Base-by-base conservation (phyloP, 2,113 vertebrate genomes). In the Cryptotis parvus region DNA sequence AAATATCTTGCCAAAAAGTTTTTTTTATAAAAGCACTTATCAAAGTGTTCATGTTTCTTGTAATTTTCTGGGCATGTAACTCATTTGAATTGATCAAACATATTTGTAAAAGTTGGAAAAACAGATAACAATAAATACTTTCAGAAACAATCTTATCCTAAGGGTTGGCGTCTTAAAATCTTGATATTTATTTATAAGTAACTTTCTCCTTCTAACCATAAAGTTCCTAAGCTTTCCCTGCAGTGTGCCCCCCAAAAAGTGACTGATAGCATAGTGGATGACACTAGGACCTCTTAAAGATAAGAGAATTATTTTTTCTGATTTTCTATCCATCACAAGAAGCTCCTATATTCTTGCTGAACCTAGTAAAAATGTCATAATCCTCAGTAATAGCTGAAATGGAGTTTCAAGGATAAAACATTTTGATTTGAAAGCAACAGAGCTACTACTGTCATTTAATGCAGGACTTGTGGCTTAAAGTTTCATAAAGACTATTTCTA, bases 101-200 rank as follows among this genome's bases (percentile, higher is more conserved):
- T 61, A 3, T 65, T n/a, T 63, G 41, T 68, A 73, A 92, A 31
- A n/a, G n/a, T 37, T 80, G 61, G 16, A 84, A 45, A 95, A 70
- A 31, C 9, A 9, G 80, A 4, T 11, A 45, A 70, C n/a, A 75
- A 29, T 45, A 35, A 63, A n/a, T 76, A 83, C 4, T 52, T 88
- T 61, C 70, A 35, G 16, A 84, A 76, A 37, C 66, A 37, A 81
- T 70, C 26, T 75, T 80, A 31, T 27, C 39, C 39, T 80, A 72
- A 29, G 63, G 69, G 31, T 37, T 66, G 66, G 41, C 70, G 27
- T 45, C 37, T 68, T 81, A 70, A 45, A 66, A 27, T 84, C 8
- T 14, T 39, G 35, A 33, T 52, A 35, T 27, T 90, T 77, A 14
- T 63, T 89, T 45, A 68, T 1, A 76, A 39, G 41, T 49, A 14